Evolutionary conservation across 2,797 vertebrate genomes (phyloP).

Genomic region (Masticophis lateralis): DNA sequence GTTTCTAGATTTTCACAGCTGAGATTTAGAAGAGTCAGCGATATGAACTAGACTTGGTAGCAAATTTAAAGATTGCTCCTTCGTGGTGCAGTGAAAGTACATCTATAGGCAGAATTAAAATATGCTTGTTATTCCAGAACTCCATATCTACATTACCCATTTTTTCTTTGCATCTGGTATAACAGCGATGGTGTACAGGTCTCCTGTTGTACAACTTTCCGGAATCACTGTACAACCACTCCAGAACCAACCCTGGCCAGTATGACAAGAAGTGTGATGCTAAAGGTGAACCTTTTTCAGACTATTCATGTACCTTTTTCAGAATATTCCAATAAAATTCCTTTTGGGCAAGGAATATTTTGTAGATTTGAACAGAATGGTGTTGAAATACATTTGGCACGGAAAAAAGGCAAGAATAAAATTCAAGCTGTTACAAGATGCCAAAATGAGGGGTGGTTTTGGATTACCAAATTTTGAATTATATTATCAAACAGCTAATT

Average conservation of each 20-base stretch:
- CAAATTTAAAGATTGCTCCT: not conserved
- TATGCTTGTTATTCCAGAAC: not conserved
- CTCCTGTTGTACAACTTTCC: not conserved
- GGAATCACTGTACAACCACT: not conserved
- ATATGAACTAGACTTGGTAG: not conserved
- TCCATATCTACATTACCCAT: not conserved
- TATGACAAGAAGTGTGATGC: not conserved
- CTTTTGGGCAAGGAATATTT: too few relatives aligned
- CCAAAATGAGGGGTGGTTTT: too few relatives aligned
- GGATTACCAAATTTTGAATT: too few relatives aligned
- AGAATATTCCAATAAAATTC: too few relatives aligned
- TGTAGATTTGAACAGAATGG: too few relatives aligned
- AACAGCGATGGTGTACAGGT: not conserved
- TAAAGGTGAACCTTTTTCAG: not conserved
- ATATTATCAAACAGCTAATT: too few relatives aligned
- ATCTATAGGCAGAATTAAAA: not conserved
- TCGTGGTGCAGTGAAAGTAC: not conserved
- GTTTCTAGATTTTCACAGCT: not conserved
- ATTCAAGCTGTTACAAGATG: too few relatives aligned
- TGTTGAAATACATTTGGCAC: too few relatives aligned
- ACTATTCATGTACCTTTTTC: too few relatives aligned
- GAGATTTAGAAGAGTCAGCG: not conserved
- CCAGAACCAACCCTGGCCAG: not conserved
- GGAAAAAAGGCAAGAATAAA: too few relatives aligned
- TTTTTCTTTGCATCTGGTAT: not conserved